Conservation (phyloP, 2,113 vertebrate genomes). For the Peucedramus taeniatus region DNA sequence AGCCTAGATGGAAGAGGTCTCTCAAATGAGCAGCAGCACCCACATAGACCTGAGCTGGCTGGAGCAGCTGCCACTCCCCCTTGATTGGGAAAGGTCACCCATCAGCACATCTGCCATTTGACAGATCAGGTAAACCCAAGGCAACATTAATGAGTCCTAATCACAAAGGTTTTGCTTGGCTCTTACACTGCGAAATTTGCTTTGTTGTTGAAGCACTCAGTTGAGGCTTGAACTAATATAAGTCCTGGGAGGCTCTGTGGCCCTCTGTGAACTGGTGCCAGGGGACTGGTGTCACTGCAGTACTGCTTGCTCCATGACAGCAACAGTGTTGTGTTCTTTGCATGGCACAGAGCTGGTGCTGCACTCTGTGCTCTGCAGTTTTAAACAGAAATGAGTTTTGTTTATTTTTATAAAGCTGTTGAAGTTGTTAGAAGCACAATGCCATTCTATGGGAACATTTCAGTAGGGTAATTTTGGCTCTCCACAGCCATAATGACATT, state of each 20-base stretch:
- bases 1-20: neutral
- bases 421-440: neutral
- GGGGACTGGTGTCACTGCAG: neutral
- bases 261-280: neutral
- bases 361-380: neutral
- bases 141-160: neutral
- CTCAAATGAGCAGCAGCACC: neutral
- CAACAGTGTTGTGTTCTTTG: fast-evolving
- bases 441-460: neutral
- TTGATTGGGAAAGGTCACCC: neutral
- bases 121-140: neutral
- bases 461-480: neutral
- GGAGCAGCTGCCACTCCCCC: neutral
- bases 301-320: neutral
- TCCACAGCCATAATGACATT: neutral
- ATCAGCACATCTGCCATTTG: neutral
- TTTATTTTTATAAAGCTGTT: neutral
- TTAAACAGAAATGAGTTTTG: neutral
- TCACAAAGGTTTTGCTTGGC: neutral
- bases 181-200: neutral
- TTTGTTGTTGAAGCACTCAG: fast-evolving
- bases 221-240: neutral
- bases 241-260: neutral
- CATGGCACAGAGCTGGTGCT: neutral
- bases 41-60: neutral